Evolutionary conservation across 2,888 invertebrate species (phyloP), one percentile per base, ranked within the genome.

Genomic region (Eristalinus sepulchralis): DNA sequence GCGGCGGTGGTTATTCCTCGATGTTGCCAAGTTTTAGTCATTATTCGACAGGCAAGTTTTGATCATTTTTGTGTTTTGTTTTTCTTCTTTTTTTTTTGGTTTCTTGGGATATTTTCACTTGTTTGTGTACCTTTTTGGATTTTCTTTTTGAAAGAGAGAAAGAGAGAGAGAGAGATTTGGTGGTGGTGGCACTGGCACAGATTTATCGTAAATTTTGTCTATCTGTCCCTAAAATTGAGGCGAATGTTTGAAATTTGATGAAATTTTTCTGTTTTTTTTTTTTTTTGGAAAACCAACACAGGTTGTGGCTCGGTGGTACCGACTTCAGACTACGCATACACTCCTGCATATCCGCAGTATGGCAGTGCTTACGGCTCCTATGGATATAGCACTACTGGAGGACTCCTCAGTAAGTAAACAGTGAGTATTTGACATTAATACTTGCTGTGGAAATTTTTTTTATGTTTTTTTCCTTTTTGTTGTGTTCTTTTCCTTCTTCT

Each of bases 11-110:
- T 89, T 94, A 95, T 90, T 94, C 95, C 83, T 93, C 95, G 89
- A 94, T 95, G 94, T 93, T 95, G 89, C 95, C 95, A 88, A 95
- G 95, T 93, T 95, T 95, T 91, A 95, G 95, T 92, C 94, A 94
- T 89, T 95, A 95, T 91, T 94, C 95, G 83, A 93, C 95, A 94
- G 95, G 95, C 94, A 92, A 94, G 94, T 94, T 73, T 34, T 73
- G 36, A 34, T 78, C 64, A 67, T 27, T 62, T 79, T 59, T 63
- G 59, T 66, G 57, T 71, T 47, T 77, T 68, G 8, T 31, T 82
- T 63, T 11, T 22, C 11, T 10, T 55, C 20, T 24, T 68, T 17
- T 24, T 62, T 60, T 31, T 36, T 17, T 67, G 20, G 27, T 64
- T 27, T 33, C 10, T 34, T 70, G 55, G 13, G n/a, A 20, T 60